These are phyloP conservation scores for Spilogale gracilis DNA, from an alignment of 2,113 vertebrate species.

Conservation along the genomic window DNA sequence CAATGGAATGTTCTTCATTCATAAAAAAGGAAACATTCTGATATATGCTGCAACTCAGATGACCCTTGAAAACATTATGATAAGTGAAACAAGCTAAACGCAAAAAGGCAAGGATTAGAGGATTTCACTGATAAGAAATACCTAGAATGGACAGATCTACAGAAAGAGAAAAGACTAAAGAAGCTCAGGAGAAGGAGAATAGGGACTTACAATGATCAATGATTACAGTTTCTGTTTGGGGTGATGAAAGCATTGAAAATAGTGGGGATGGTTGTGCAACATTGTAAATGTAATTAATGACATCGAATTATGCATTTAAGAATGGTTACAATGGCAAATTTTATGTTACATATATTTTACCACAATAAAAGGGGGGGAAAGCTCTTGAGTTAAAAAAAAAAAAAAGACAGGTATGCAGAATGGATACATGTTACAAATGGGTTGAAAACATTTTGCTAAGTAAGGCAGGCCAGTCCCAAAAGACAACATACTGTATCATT, in stretches of 20 bases:
- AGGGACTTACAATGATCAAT: background rate
- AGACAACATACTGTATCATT: background rate
- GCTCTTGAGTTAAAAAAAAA: background rate
- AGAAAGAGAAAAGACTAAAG: background rate
- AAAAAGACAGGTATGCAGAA: background rate
- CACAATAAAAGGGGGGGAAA: background rate
- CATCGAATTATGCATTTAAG: background rate
- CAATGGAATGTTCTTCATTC: background rate
- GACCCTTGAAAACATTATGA: background rate
- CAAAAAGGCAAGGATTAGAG: background rate
- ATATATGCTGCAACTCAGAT: background rate
- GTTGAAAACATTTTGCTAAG: background rate
- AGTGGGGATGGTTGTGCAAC: background rate
- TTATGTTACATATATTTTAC: background rate
- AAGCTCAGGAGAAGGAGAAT: background rate
- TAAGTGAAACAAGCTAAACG: background rate
- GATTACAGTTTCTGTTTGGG: background rate
- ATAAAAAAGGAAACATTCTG: background rate
- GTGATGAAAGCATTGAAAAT: background rate
- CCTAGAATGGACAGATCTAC: background rate
- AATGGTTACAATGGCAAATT: background rate
- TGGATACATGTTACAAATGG: background rate
- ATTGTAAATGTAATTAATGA: background rate
- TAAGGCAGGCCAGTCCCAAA: slow-evolving; percentile 4
- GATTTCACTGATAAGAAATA: background rate